Percentiles rank a stretch among this genome's conserved stretches.
Evolutionary conservation across 2,888 invertebrate species (phyloP).

Genomic region (Hypselothyrea guttata): DNA sequence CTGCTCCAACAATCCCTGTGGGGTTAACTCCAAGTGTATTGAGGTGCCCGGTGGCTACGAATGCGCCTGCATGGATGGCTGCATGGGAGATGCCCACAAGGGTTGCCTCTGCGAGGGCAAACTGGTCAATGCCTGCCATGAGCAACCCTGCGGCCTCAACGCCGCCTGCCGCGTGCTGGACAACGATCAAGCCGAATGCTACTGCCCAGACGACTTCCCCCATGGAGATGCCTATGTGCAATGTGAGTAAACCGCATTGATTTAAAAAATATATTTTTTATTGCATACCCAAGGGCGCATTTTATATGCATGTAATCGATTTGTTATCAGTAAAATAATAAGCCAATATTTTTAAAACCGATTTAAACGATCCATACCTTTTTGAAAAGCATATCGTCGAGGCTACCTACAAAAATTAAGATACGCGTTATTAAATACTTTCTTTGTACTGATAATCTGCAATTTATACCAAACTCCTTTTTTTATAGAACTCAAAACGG

Average conservation of each 20-base stretch:
- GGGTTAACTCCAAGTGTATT: constrained; percentile 90
- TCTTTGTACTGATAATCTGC: too few species aligned
- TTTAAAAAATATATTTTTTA: too few species aligned
- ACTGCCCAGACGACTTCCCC: constrained; percentile 91
- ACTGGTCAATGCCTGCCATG: constrained; percentile 88
- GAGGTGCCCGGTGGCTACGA: constrained; percentile 90
- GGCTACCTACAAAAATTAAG: too few species aligned
- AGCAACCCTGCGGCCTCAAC: constrained; percentile 90
- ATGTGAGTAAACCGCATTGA: constrained; percentile 85
- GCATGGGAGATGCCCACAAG: constrained; percentile 90
- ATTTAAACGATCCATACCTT: too few species aligned
- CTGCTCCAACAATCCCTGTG: constrained; percentile 92
- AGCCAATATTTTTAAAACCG: too few species aligned
- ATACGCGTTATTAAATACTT: too few species aligned
- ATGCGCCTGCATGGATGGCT: constrained; percentile 90
- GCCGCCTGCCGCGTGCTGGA: constrained; percentile 89
- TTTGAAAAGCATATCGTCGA: too few species aligned
- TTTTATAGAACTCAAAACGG: too few species aligned
- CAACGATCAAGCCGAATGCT: constrained; percentile 89
- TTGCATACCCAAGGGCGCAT: too few species aligned
- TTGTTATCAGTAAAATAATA: too few species aligned
- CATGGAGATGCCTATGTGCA: constrained; percentile 92
- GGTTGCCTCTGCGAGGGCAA: constrained; percentile 90
- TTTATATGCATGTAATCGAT: too few species aligned
- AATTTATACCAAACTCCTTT: too few species aligned